phyloP scores from a whole-genome alignment of 2,113 vertebrate species.

The Saguinus midas region DNA sequence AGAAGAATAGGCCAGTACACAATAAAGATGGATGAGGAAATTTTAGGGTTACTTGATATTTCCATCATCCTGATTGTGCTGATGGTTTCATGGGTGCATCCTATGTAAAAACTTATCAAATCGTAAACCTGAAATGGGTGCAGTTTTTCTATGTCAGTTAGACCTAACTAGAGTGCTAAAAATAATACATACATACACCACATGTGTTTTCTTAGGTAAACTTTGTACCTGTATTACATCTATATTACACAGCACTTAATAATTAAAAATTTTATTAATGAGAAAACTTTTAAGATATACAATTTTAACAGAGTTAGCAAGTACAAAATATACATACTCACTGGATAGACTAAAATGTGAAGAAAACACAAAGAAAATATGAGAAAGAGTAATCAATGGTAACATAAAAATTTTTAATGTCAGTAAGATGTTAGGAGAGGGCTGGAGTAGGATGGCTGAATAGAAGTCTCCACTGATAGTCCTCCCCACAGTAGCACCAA shows the following conservation, averaged over 20 bases:
- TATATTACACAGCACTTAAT: background rate
- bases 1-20: background rate
- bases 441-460: too few species aligned
- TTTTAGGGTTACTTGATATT: background rate
- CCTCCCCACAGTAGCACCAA: too few species aligned
- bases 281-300: background rate
- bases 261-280: background rate
- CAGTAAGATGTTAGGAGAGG: background rate
- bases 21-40: background rate
- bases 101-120: background rate
- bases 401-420: background rate
- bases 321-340: background rate
- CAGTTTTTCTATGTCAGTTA: background rate
- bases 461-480: too few species aligned
- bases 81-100: background rate
- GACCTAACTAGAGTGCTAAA: background rate
- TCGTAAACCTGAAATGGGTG: background rate
- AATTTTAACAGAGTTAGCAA: background rate
- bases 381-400: background rate
- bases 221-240: background rate
- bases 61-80: background rate
- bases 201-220: background rate
- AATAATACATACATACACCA: background rate
- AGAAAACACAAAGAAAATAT: background rate
- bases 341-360: background rate